A percentile compares a stretch with the other conserved stretches of the same genome.
Evolutionary conservation across 2,113 vertebrate genomes (phyloP).

Genomic region (Labrus mixtus): DNA sequence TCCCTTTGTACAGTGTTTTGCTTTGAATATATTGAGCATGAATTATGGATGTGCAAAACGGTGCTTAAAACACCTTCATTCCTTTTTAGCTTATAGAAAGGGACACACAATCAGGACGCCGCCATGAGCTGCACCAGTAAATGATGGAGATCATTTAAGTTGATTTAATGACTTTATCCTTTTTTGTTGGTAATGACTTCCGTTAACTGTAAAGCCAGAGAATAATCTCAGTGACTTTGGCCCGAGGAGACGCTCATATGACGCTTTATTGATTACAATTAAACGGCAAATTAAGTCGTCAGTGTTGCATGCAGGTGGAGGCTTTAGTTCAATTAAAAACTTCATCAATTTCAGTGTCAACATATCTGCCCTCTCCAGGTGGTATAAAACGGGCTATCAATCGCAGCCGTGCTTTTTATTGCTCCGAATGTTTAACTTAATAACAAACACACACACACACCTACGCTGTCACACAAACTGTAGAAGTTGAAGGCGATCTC

Average conservation of each 20-base stretch:
- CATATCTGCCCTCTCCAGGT: constrained; percentile 15
- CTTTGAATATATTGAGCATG: constrained; percentile 42
- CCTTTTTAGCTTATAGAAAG: constrained; percentile 2
- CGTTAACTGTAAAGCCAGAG: neutral
- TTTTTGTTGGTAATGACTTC: constrained; percentile 7
- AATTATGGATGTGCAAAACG: constrained; percentile 48
- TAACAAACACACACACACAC: constrained; percentile 34
- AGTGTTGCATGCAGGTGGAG: constrained; percentile 26
- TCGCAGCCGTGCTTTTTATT: constrained; percentile 33
- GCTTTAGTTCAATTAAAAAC: constrained; percentile 38
- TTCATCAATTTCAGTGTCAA: constrained; percentile 44
- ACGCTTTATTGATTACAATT: constrained; percentile 38
- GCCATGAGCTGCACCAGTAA: neutral
- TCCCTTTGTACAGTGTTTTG: constrained; percentile 22
- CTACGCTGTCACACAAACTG: constrained; percentile 26
- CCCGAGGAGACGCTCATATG: neutral
- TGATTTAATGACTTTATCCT: neutral
- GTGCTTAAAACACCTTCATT: constrained; percentile 26
- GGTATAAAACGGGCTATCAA: constrained; percentile 19
- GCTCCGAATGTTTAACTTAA: constrained; percentile 29
- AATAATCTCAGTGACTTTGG: constrained; percentile 5
- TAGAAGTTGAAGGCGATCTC: neutral
- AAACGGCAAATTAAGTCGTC: constrained; percentile 38
- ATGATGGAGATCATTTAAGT: neutral
- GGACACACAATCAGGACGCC: neutral